phyloP scores from a whole-genome alignment of 2,888 invertebrate genomes.

The Macrosiphum euphorbiae region DNA sequence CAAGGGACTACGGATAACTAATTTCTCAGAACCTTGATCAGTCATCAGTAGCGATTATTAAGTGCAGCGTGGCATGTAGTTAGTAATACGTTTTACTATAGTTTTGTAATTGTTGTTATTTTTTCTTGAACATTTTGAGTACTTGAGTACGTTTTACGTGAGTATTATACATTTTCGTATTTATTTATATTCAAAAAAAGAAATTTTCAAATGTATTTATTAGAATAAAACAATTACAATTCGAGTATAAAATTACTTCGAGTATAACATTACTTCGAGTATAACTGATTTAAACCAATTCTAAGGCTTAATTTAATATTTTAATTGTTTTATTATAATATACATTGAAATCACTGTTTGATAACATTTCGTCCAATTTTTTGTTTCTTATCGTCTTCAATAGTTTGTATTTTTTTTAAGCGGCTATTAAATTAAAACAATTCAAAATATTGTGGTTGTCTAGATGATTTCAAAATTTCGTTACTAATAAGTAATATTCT shows the following conservation, averaged over 20 bases:
- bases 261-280: not conserved
- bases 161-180: not conserved
- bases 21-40: slow-evolving; percentile 52
- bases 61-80: not conserved
- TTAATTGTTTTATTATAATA: not conserved
- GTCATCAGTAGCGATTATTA: slow-evolving; percentile 32
- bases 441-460: not conserved
- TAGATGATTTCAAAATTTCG: not conserved
- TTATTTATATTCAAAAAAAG: not conserved
- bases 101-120: slow-evolving; percentile 3
- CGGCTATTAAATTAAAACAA: not conserved
- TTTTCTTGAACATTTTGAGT: not conserved
- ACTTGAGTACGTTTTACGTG: not conserved
- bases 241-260: not conserved
- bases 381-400: not conserved
- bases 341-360: not conserved
- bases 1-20: slow-evolving; percentile 59
- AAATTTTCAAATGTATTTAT: not conserved
- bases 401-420: not conserved
- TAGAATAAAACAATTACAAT: not conserved
- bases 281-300: not conserved
- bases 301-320: not conserved
- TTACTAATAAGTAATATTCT: not conserved
- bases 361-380: not conserved
- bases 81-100: not conserved